These are phyloP conservation scores for Lepidotrigona ventralis DNA, from an alignment of 1,140 invertebrate genomes.

Conservation along the genomic window DNA sequence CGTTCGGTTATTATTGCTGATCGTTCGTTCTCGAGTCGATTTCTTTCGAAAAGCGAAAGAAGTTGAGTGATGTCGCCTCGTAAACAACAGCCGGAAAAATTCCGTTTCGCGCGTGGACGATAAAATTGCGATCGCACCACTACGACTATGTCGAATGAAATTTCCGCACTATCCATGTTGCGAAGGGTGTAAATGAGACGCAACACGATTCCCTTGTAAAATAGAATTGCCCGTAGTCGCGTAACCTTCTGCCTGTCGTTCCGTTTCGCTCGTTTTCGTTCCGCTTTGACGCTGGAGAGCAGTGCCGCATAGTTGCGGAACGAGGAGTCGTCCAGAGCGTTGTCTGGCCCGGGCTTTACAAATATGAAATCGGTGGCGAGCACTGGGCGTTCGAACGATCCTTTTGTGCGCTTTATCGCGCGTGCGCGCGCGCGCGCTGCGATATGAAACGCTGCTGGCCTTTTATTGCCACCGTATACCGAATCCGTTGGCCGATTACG, in stretches of 20 bases:
- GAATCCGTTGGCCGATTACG: conserved; percentile 19
- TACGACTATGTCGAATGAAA: conserved; percentile 19
- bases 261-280: conserved; percentile 3
- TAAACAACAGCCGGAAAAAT: conserved; percentile 21
- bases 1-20: neutral
- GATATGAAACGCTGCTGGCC: conserved; percentile 13
- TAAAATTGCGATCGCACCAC: conserved; percentile 27
- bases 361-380: conserved; percentile 22
- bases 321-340: conserved; percentile 4
- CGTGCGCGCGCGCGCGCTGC: neutral
- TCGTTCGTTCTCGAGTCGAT: conserved; percentile 32
- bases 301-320: neutral
- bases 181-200: conserved; percentile 48
- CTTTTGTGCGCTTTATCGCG: conserved; percentile 32
- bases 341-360: conserved; percentile 11
- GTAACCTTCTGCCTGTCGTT: neutral
- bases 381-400: conserved; percentile 7
- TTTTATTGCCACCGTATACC: conserved; percentile 19
- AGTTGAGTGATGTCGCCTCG: neutral
- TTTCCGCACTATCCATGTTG: conserved; percentile 15
- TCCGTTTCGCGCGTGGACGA: neutral
- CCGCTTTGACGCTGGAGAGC: neutral
- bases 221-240: neutral
- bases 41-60: neutral
- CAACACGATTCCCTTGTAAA: conserved; percentile 39